Evolutionary conservation across 2,888 invertebrate genomes (phyloP).

Genomic region (Quadroppia sp.): DNA sequence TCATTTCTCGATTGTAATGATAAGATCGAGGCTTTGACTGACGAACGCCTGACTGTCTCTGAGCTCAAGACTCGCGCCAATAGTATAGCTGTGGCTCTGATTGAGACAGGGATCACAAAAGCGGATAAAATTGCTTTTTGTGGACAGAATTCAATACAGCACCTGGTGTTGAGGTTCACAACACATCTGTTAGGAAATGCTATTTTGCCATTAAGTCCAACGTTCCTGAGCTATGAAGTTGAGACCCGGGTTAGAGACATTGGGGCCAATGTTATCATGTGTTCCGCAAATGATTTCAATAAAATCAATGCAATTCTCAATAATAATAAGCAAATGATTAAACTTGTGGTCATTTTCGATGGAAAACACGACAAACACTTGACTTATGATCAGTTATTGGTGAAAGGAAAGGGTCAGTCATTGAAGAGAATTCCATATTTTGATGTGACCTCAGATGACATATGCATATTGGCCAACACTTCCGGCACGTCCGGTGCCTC

Average conservation of each 20-base stretch:
- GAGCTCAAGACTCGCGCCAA: not conserved
- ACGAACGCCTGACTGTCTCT: not conserved
- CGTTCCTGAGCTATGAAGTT: constrained; percentile 10
- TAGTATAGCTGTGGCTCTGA: constrained; percentile 22
- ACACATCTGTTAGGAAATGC: constrained; percentile 11
- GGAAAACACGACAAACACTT: not conserved
- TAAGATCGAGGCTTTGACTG: constrained; percentile 21
- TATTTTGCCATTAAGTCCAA: not conserved
- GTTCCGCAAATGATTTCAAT: not conserved
- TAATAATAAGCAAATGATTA: not conserved
- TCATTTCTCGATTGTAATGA: not conserved
- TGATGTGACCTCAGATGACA: not conserved
- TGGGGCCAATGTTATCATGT: not conserved
- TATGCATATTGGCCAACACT: not conserved
- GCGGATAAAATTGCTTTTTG: constrained; percentile 16
- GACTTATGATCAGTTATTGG: not conserved
- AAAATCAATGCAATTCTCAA: not conserved
- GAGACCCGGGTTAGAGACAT: not conserved
- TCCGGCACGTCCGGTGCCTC: not conserved
- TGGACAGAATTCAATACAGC: constrained; percentile 28
- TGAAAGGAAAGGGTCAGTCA: not conserved
- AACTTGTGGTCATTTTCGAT: constrained; percentile 6
- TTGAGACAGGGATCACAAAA: constrained; percentile 28
- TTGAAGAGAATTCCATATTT: constrained; percentile 8
- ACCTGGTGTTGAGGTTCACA: constrained; percentile 7